Conservation (phyloP, 2,888 invertebrate species). For the Diadegma fenestrale region DNA sequence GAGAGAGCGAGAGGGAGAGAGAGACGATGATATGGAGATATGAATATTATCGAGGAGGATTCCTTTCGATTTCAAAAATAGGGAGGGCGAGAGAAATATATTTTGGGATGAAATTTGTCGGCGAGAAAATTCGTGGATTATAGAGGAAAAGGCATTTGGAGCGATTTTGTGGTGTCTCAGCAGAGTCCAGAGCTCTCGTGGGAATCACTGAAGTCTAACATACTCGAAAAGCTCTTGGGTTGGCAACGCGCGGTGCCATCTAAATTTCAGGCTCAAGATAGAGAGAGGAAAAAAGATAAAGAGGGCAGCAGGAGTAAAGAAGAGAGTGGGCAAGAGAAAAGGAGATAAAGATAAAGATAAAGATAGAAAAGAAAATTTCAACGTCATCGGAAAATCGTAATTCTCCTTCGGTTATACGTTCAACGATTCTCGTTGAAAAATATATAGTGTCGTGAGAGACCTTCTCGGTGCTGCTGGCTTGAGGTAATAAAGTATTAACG, state of each 20-base stretch:
- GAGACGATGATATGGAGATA: not conserved
- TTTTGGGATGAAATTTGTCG: not conserved
- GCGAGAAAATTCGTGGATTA: slow-evolving; percentile 37
- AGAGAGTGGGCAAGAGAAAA: slow-evolving; percentile 19
- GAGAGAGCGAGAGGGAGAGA: too few species aligned
- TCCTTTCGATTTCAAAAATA: not conserved
- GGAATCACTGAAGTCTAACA: slow-evolving; percentile 48
- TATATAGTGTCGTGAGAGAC: slow-evolving; percentile 27
- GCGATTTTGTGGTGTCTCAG: slow-evolving; percentile 60
- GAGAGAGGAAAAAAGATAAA: not conserved
- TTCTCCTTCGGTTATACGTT: slow-evolving; percentile 59
- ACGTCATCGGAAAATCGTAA: slow-evolving; percentile 57
- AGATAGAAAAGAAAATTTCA: slow-evolving; percentile 35
- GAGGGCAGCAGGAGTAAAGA: not conserved
- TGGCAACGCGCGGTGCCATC: slow-evolving; percentile 42
- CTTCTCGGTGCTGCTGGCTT: not conserved
- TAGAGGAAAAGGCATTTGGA: slow-evolving; percentile 39
- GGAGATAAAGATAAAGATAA: slow-evolving; percentile 7
- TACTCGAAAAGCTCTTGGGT: slow-evolving; percentile 53
- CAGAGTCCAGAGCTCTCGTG: slow-evolving; percentile 47
- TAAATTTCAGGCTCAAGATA: slow-evolving; percentile 45
- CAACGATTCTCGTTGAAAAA: slow-evolving; percentile 45
- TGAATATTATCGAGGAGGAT: slow-evolving; percentile 1
- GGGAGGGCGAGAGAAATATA: not conserved
- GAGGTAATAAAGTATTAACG: slow-evolving; percentile 48